These are phyloP conservation scores for Falco rusticolus DNA, from an alignment of 2,797 vertebrate genomes.

Conservation along the genomic window DNA sequence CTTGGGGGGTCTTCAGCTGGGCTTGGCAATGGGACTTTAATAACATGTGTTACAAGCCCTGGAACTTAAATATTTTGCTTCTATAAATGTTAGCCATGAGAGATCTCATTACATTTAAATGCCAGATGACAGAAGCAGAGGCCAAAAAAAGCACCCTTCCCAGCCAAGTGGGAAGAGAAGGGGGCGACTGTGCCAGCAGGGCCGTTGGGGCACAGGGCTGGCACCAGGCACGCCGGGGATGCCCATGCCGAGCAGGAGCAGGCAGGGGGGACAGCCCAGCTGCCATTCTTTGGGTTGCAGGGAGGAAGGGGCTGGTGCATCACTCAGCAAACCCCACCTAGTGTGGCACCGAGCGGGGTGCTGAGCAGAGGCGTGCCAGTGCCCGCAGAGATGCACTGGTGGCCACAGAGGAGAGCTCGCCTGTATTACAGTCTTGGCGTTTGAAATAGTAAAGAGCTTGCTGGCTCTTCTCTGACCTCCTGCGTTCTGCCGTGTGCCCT, in stretches of 20 bases:
- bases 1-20: conserved; percentile 27
- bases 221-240: neutral
- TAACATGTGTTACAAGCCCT: conserved; percentile 49
- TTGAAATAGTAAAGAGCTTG: neutral
- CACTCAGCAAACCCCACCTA: rapidly evolving
- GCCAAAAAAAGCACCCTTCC: conserved; percentile 72
- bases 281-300: rapidly evolving
- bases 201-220: neutral
- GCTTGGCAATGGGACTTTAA: conserved; percentile 32
- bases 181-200: conserved; percentile 47
- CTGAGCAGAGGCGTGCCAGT: rapidly evolving
- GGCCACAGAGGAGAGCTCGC: rapidly evolving
- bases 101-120: conserved; percentile 72
- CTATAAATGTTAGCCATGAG: conserved; percentile 70
- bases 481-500: conserved; percentile 4
- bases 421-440: rapidly evolving
- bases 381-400: rapidly evolving
- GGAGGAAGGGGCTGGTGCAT: rapidly evolving
- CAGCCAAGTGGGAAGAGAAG: conserved; percentile 68
- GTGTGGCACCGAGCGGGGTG: rapidly evolving
- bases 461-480: conserved; percentile 19
- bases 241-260: rapidly evolving
- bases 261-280: neutral
- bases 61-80: conserved; percentile 70
- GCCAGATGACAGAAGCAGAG: conserved; percentile 76